Evolutionary conservation across 1,140 invertebrate species (phyloP).

Genomic region (Rhyacophila brunnea): DNA sequence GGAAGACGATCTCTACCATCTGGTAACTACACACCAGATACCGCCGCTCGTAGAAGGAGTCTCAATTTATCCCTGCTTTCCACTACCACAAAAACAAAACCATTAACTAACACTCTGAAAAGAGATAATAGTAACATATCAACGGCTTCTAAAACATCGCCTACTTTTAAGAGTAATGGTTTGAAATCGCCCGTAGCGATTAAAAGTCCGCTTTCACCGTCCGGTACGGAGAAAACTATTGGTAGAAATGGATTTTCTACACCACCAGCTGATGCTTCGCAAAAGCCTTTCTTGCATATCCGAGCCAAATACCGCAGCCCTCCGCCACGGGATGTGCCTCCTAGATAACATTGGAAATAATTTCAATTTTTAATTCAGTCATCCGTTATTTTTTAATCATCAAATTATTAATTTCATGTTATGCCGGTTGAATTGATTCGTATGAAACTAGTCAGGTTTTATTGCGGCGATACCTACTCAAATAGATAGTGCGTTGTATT

Average conservation of each 20-base stretch:
- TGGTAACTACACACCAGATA: conserved; percentile 17
- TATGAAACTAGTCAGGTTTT: neutral
- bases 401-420: neutral
- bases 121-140: no score
- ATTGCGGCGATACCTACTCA: neutral
- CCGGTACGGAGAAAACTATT: conserved; percentile 50
- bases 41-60: conserved; percentile 19
- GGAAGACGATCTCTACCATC: conserved; percentile 44
- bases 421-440: neutral
- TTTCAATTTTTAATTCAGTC: neutral
- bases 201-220: conserved; percentile 40
- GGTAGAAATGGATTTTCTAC: conserved; percentile 45
- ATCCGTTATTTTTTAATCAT: neutral
- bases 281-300: conserved; percentile 67
- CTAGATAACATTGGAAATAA: conserved; percentile 42
- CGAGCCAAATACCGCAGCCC: conserved; percentile 71
- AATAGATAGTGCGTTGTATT: neutral
- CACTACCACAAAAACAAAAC: conserved; percentile 11
- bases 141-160: neutral
- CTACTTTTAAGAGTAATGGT: conserved; percentile 8
- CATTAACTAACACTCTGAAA: neutral
- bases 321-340: conserved; percentile 55
- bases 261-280: conserved; percentile 44
- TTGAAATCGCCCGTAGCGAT: conserved; percentile 5
- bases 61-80: conserved; percentile 23